Conservation (phyloP, 1,140 invertebrate genomes). For the Muscidifurax raptorellus region DNA sequence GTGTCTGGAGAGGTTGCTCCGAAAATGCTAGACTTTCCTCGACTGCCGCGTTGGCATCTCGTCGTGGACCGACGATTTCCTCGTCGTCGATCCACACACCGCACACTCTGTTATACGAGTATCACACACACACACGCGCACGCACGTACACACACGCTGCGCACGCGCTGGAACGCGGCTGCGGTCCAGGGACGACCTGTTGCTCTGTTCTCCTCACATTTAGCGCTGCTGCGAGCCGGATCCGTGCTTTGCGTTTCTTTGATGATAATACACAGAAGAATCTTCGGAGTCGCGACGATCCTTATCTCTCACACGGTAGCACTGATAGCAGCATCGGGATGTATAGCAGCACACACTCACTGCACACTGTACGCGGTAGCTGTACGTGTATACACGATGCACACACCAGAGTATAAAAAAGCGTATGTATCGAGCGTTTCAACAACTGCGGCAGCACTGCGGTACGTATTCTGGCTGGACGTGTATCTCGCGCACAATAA, state of each 20-base stretch:
- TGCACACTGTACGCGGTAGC: constrained; percentile 13
- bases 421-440: no score
- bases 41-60: constrained; percentile 50
- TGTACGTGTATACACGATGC: no score
- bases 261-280: no score
- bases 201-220: constrained; percentile 21
- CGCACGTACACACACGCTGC: neutral
- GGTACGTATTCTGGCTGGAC: no score
- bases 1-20: neutral
- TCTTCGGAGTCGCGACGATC: no score
- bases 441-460: no score
- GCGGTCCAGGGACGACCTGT: constrained; percentile 19
- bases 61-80: constrained; percentile 56
- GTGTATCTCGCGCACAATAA: no score
- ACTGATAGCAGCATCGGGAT: constrained; percentile 29
- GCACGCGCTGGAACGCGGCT: neutral
- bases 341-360: constrained; percentile 25
- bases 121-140: no score
- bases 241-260: no score
- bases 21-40: neutral
- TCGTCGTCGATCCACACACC: constrained; percentile 53
- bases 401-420: no score
- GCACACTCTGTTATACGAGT: no score
- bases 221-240: neutral
- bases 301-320: constrained; percentile 46